A percentile compares a stretch with the other conserved stretches of the same genome.
Conservation (phyloP, 2,888 invertebrate species). For the Arrhopalites spinosus region DNA sequence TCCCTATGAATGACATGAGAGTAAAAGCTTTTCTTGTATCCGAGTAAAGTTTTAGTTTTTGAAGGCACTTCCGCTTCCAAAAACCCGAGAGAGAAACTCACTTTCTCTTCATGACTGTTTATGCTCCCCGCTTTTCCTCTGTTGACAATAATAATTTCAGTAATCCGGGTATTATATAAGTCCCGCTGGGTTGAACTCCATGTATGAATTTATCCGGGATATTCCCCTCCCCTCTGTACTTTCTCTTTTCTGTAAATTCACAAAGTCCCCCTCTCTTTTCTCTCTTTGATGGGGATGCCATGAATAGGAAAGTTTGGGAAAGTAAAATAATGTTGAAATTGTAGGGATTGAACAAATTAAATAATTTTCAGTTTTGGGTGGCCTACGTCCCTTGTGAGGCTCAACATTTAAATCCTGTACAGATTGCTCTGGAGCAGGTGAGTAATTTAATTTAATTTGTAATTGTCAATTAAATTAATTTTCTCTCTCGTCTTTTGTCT, state of each 20-base stretch:
- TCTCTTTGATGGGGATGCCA: too few relatives aligned
- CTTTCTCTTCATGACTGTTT: too few relatives aligned
- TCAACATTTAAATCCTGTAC: conserved; percentile 70
- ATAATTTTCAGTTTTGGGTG: conserved; percentile 65
- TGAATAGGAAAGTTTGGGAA: background rate
- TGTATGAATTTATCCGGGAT: background rate
- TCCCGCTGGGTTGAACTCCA: conserved; percentile 1
- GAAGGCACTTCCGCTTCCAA: conserved; percentile 6
- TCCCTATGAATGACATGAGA: background rate
- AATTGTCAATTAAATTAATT: too few relatives aligned
- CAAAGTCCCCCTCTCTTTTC: too few relatives aligned
- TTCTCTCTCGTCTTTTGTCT: too few relatives aligned
- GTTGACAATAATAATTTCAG: conserved; percentile 12
- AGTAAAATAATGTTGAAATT: background rate
- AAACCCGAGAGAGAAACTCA: background rate
- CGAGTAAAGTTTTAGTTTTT: background rate
- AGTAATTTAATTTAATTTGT: too few relatives aligned
- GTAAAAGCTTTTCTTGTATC: conserved; percentile 7
- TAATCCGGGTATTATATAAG: background rate
- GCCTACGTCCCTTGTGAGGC: conserved; percentile 69
- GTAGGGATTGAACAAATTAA: background rate
- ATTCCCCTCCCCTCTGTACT: background rate
- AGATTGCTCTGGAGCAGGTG: conserved; percentile 67
- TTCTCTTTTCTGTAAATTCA: background rate
- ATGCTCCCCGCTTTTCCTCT: too few relatives aligned